Evolutionary conservation across 2,797 vertebrate species (phyloP).

Genomic region (Tokudaia tokunoshimensis): DNA sequence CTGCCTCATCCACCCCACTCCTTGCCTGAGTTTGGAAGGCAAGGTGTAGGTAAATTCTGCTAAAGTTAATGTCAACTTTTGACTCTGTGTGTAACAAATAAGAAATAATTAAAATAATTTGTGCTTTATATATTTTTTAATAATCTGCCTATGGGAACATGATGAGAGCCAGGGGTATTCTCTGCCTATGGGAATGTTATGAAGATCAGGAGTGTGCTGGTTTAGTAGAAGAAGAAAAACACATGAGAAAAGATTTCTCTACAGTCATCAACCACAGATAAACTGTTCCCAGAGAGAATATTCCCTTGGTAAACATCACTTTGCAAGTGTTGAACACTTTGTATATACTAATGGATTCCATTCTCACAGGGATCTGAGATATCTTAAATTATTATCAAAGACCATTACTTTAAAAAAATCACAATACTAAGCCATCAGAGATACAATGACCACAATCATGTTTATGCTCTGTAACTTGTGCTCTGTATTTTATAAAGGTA

Average conservation of each 20-base stretch:
- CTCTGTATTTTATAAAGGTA: background rate
- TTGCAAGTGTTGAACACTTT: background rate
- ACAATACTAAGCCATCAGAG: background rate
- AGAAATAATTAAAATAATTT: slow-evolving; percentile 44
- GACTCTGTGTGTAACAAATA: background rate
- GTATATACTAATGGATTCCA: background rate
- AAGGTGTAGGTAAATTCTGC: background rate
- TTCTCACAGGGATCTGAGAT: background rate
- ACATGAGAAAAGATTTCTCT: background rate
- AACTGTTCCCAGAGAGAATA: background rate
- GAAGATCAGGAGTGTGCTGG: background rate
- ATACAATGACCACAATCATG: background rate
- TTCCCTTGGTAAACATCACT: background rate
- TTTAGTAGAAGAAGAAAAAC: background rate
- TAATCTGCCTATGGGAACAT: background rate
- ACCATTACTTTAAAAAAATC: background rate
- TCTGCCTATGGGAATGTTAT: background rate
- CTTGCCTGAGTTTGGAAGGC: background rate
- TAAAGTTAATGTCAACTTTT: background rate
- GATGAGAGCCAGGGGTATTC: background rate
- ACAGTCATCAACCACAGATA: background rate
- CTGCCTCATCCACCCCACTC: background rate
- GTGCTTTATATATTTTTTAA: too few species aligned
- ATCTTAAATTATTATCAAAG: background rate
- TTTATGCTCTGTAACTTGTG: background rate